These are phyloP conservation scores for Sapajus apella DNA, from an alignment of 2,113 vertebrate genomes.

Conservation along the genomic window DNA sequence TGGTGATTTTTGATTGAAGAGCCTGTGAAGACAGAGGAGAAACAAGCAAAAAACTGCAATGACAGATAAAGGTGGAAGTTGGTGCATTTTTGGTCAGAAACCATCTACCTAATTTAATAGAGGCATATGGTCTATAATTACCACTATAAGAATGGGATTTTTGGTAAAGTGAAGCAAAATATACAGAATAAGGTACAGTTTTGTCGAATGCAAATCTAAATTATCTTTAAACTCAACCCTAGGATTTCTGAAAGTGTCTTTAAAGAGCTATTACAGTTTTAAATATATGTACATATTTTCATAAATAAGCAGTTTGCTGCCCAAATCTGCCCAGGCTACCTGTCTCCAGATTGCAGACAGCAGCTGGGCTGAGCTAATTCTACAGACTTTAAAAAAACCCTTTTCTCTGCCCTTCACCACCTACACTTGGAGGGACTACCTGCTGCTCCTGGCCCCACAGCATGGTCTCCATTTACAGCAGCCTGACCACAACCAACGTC, in stretches of 20 bases:
- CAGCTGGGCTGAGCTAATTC: slow-evolving; percentile 27
- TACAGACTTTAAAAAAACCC: slow-evolving; percentile 53
- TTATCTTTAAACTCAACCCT: neutral
- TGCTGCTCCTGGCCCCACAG: slow-evolving; percentile 48
- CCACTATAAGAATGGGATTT: neutral
- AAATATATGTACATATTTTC: slow-evolving; percentile 49
- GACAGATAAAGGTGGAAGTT: neutral
- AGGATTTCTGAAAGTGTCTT: slow-evolving; percentile 71
- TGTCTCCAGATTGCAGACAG: slow-evolving; percentile 45
- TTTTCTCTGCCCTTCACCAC: slow-evolving; percentile 62
- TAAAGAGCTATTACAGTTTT: slow-evolving; percentile 68
- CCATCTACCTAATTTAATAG: neutral
- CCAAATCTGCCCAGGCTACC: slow-evolving; percentile 45
- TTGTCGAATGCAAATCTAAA: slow-evolving; percentile 42
- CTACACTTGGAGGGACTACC: slow-evolving; percentile 46
- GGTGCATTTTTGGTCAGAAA: neutral
- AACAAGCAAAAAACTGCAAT: neutral
- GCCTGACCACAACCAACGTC: slow-evolving; percentile 56
- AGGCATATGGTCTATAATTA: neutral
- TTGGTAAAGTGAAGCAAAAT: neutral
- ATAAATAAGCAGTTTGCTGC: slow-evolving; percentile 73
- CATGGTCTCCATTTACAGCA: slow-evolving; percentile 63
- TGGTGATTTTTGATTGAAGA: neutral
- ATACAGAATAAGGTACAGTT: slow-evolving; percentile 15
- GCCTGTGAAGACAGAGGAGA: neutral